Conservation (phyloP, 2,888 invertebrate genomes). For the Eucera pruinosa region DNA sequence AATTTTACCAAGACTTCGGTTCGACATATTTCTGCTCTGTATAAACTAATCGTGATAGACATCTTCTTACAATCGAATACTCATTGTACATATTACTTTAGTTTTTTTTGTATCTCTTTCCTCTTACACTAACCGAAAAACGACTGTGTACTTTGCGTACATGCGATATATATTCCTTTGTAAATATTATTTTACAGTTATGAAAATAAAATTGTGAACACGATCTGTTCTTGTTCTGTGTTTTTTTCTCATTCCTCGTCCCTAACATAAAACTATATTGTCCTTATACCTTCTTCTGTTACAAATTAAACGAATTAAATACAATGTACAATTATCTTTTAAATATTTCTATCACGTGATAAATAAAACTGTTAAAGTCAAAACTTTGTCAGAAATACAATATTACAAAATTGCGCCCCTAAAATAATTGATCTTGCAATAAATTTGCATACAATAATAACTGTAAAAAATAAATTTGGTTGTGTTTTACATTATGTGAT, state of each 20-base stretch:
- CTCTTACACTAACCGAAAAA: conserved; percentile 51
- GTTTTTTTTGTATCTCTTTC: conserved; percentile 26
- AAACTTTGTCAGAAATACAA: not conserved
- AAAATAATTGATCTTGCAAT: conserved; percentile 17
- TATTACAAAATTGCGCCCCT: not conserved
- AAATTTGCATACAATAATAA: not conserved
- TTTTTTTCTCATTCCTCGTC: not conserved
- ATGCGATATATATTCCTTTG: conserved; percentile 66
- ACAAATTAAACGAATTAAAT: conserved; percentile 7
- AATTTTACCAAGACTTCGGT: conserved; percentile 15
- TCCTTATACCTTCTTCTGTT: not conserved
- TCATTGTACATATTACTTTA: conserved; percentile 68
- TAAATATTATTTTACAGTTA: conserved; percentile 74
- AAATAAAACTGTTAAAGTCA: conserved; percentile 5
- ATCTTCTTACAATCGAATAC: conserved; percentile 52
- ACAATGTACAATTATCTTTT: not conserved
- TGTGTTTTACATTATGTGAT: conserved; percentile 6
- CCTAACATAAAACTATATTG: not conserved
- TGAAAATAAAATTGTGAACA: conserved; percentile 71
- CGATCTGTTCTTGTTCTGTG: conserved; percentile 8
- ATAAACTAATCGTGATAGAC: conserved; percentile 49
- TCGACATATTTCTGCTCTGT: conserved; percentile 32
- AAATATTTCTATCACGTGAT: conserved; percentile 4
- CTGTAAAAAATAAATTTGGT: conserved; percentile 19
- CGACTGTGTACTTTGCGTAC: conserved; percentile 67